These are phyloP conservation scores for Coelogynopora nodosa DNA, from an alignment of 2,888 invertebrate genomes.

Conservation along the genomic window DNA sequence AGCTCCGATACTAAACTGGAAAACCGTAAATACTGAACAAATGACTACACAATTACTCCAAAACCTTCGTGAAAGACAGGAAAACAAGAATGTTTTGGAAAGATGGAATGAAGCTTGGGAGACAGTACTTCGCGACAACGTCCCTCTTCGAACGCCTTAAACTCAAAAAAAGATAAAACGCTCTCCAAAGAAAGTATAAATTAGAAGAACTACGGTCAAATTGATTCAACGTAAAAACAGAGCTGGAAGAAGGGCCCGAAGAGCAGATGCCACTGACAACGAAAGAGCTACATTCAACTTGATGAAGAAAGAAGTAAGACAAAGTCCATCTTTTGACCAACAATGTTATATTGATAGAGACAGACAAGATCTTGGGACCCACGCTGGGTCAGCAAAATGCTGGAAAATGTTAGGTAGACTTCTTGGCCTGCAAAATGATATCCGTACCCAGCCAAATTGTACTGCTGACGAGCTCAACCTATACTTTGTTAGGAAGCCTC, in stretches of 20 bases:
- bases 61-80: slow-evolving; percentile 15
- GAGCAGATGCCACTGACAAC: slow-evolving; percentile 19
- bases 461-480: slow-evolving; percentile 19
- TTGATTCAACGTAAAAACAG: slow-evolving; percentile 24
- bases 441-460: slow-evolving; percentile 2
- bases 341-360: slow-evolving; percentile 23
- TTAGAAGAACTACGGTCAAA: neutral
- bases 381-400: slow-evolving; percentile 23
- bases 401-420: slow-evolving; percentile 14
- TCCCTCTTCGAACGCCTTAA: neutral
- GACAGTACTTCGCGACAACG: neutral
- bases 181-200: slow-evolving; percentile 20
- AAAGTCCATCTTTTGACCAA: neutral
- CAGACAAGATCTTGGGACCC: slow-evolving; percentile 16
- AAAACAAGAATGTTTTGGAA: neutral
- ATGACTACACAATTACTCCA: slow-evolving; percentile 27
- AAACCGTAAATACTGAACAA: slow-evolving; percentile 7
- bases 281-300: neutral
- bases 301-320: slow-evolving; percentile 28
- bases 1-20: slow-evolving; percentile 12
- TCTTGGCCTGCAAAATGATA: neutral
- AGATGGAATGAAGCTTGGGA: slow-evolving; percentile 21
- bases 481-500: slow-evolving; percentile 20
- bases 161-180: slow-evolving; percentile 8
- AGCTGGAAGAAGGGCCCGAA: neutral